Conservation (phyloP, 2,797 vertebrate genomes). For the Morelia viridis region DNA sequence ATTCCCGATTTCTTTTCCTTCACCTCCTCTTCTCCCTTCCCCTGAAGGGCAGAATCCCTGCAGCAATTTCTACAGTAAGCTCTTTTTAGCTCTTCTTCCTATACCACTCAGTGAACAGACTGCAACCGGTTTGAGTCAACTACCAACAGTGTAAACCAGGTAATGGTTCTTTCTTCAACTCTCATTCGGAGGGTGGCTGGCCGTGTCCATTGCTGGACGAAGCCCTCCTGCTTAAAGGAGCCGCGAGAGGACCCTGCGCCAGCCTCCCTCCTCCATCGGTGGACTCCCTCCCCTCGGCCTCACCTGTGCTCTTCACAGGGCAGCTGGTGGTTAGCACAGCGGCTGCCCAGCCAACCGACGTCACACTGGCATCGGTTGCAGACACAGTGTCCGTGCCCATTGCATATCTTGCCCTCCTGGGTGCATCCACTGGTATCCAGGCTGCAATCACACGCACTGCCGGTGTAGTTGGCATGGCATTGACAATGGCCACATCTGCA, state of each 20-base stretch:
- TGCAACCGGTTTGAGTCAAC: too few relatives aligned
- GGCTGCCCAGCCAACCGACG: conserved; percentile 62
- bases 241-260: background rate
- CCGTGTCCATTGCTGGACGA: background rate
- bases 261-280: background rate
- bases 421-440: conserved; percentile 55
- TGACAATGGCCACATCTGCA: conserved; percentile 74
- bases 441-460: conserved; percentile 73
- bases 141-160: background rate
- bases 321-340: conserved; percentile 55
- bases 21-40: too few relatives aligned
- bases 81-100: too few relatives aligned
- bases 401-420: conserved; percentile 58
- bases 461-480: conserved; percentile 64
- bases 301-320: conserved; percentile 69
- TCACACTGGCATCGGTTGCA: conserved; percentile 78
- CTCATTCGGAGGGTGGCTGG: background rate
- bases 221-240: background rate
- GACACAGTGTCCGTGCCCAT: conserved; percentile 67
- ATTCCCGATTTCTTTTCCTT: too few relatives aligned
- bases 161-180: background rate
- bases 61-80: too few relatives aligned
- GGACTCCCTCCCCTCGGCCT: conserved; percentile 4
- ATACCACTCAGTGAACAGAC: too few relatives aligned
- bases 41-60: too few relatives aligned